Percentiles rank a stretch among this genome's conserved stretches.
These are phyloP conservation scores for Corythaeola cristata DNA, from an alignment of 2,113 vertebrate species.

Conservation along the genomic window DNA sequence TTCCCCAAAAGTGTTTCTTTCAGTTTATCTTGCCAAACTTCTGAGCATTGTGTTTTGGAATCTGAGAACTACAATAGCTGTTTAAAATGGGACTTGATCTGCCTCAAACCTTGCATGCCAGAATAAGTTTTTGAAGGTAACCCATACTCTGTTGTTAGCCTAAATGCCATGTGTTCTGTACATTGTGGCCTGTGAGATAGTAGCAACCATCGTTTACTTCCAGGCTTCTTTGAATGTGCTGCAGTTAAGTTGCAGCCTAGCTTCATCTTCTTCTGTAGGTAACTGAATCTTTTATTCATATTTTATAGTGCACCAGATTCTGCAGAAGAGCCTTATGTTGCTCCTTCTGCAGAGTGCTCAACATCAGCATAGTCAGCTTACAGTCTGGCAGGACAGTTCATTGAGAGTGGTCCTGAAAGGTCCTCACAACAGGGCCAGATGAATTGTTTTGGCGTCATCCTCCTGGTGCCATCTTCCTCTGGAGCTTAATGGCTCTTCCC, in stretches of 20 bases:
- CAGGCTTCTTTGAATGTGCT: not conserved
- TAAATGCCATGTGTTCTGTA: fast-evolving
- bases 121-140: not conserved
- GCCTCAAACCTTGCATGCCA: not conserved
- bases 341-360: not conserved
- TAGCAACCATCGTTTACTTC: not conserved
- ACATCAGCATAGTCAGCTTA: fast-evolving
- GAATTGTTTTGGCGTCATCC: not conserved
- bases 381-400: not conserved
- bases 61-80: not conserved
- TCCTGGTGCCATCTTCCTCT: not conserved
- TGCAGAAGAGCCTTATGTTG: not conserved
- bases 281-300: not conserved
- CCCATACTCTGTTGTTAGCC: fast-evolving
- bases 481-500: not conserved
- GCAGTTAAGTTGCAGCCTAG: not conserved
- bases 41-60: not conserved
- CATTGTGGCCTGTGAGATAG: not conserved
- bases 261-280: not conserved
- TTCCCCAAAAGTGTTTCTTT: not conserved
- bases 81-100: not conserved
- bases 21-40: not conserved
- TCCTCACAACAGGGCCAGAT: not conserved
- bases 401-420: not conserved
- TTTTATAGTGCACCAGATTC: not conserved